Conservation (phyloP, 92 coral and sea anemone species). For the Epizoanthus ramosus region DNA sequence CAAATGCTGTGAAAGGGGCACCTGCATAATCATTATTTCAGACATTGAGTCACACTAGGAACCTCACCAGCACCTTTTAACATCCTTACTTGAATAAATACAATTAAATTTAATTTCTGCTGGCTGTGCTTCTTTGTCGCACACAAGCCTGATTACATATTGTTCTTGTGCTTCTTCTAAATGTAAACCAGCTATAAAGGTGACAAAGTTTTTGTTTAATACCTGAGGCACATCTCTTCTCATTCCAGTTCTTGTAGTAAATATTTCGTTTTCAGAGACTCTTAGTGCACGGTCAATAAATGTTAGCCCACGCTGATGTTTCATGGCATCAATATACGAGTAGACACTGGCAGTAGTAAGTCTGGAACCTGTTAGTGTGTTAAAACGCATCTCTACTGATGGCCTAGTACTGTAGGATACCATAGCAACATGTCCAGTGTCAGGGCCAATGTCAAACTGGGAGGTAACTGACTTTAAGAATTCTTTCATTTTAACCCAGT, state of each 20-base stretch:
- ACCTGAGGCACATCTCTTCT: constrained; percentile 22
- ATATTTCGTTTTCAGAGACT: constrained; percentile 1
- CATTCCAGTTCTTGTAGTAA: constrained; percentile 20
- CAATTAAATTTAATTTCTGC: no score
- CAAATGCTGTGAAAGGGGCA: no score
- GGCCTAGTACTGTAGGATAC: constrained; percentile 18
- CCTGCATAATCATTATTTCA: no score
- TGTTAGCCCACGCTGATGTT: constrained; percentile 15
- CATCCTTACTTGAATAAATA: no score
- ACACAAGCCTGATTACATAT: not conserved
- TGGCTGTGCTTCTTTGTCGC: no score
- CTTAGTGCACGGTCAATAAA: constrained; percentile 14
- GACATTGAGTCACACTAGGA: no score
- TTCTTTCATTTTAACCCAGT: constrained; percentile 8
- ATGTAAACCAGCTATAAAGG: not conserved
- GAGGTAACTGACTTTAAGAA: constrained; percentile 16
- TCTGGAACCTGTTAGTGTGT: not conserved
- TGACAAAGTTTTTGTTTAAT: not conserved
- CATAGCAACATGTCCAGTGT: constrained; percentile 16
- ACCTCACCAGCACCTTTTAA: no score
- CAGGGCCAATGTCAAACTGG: constrained; percentile 30
- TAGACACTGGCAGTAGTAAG: not conserved
- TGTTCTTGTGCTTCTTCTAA: not conserved
- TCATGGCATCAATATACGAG: not conserved
- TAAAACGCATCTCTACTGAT: not conserved